These are phyloP conservation scores for Timema cristinae DNA, from an alignment of 2,888 invertebrate genomes.

Conservation along the genomic window DNA sequence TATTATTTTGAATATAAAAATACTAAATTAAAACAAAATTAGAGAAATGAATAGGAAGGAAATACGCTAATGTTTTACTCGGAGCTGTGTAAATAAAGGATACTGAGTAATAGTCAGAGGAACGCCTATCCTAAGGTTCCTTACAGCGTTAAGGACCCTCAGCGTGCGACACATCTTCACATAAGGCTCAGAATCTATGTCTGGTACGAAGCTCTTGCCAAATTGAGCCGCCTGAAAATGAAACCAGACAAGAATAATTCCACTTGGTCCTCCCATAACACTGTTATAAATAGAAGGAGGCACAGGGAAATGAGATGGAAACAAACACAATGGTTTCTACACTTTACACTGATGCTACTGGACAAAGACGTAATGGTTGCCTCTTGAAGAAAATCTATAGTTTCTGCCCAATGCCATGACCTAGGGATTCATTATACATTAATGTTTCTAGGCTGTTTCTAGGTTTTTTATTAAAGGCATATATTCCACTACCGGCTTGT, in stretches of 20 bases:
- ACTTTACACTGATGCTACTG: neutral
- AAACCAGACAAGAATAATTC: conserved; percentile 2
- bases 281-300: neutral
- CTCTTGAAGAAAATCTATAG: no score
- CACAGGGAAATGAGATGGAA: no score
- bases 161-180: conserved; percentile 82
- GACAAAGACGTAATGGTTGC: no score
- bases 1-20: no score
- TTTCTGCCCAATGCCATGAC: neutral
- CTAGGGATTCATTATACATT: neutral
- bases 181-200: conserved; percentile 71
- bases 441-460: no score
- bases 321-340: neutral
- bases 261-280: no score
- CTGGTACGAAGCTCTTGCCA: conserved; percentile 86
- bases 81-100: conserved; percentile 49
- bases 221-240: conserved; percentile 78
- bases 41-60: no score
- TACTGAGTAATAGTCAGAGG: conserved; percentile 89
- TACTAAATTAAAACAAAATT: no score
- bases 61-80: no score
- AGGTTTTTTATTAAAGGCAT: no score
- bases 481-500: no score
- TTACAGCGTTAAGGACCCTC: conserved; percentile 84
- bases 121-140: conserved; percentile 81